Conservation (phyloP, 2,888 invertebrate genomes). For the Pollenia labialis region DNA sequence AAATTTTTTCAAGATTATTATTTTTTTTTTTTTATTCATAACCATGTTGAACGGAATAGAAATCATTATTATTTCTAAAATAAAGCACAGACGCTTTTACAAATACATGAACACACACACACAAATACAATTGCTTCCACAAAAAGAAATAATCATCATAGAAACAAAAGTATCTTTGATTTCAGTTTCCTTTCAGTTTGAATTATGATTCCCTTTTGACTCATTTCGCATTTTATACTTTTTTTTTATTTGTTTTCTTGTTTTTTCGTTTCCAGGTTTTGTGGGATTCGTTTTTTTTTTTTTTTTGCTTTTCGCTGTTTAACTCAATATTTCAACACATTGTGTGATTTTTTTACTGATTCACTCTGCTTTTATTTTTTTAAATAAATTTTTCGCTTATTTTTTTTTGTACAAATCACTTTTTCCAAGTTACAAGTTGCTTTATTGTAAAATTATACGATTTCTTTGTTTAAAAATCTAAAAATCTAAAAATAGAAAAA, state of each 20-base stretch:
- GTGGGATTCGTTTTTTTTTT: background rate
- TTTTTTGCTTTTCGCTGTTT: conserved; percentile 13
- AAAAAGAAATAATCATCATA: conserved; percentile 30
- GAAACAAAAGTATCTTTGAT: conserved; percentile 63
- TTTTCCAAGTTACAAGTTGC: conserved; percentile 25
- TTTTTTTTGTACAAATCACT: conserved; percentile 14
- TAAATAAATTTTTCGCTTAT: background rate
- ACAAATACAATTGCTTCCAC: background rate
- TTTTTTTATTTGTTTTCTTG: conserved; percentile 17
- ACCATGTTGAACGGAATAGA: conserved; percentile 38
- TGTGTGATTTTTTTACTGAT: conserved; percentile 1
- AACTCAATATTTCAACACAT: conserved; percentile 57
- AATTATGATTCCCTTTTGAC: conserved; percentile 76
- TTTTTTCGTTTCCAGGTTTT: background rate
- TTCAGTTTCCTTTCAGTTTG: conserved; percentile 65
- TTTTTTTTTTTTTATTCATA: conserved; percentile 55
- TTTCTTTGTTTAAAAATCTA: conserved; percentile 41
- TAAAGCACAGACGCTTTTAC: background rate
- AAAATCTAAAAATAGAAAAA: conserved; percentile 17
- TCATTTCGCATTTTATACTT: conserved; percentile 66
- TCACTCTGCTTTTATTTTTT: background rate
- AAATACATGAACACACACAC: too few species aligned
- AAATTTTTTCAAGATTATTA: background rate
- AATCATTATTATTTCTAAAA: conserved; percentile 48
- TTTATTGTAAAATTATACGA: conserved; percentile 52